Evolutionary conservation across 1,140 invertebrate species (phyloP).

Genomic region (Adelges cooleyi): DNA sequence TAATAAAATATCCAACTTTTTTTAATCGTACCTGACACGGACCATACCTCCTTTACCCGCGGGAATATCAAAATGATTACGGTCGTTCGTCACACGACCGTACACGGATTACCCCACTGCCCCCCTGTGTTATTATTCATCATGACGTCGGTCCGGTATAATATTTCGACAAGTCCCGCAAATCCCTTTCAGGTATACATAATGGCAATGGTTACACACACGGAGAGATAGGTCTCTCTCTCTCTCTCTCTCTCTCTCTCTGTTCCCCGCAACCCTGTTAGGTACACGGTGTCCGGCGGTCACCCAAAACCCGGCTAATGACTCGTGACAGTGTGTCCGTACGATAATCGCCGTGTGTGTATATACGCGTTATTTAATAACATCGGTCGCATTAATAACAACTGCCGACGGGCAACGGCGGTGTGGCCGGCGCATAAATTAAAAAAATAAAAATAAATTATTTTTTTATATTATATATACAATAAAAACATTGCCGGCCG

Average conservation of each 20-base stretch:
- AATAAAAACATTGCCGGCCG: no score
- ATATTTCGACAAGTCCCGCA: slow-evolving; percentile 26
- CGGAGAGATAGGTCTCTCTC: neutral
- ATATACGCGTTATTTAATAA: no score
- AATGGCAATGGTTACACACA: neutral
- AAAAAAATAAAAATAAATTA: no score
- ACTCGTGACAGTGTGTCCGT: slow-evolving; percentile 16
- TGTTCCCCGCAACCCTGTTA: neutral
- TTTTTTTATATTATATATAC: no score
- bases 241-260: no score
- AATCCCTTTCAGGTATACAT: slow-evolving; percentile 21
- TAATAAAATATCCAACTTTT: no score
- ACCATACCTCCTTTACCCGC: neutral
- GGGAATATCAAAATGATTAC: slow-evolving; percentile 11
- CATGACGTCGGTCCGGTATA: neutral
- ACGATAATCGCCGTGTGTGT: neutral
- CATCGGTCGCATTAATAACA: no score
- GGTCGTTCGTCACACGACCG: neutral
- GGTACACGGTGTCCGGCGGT: neutral
- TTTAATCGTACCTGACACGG: neutral
- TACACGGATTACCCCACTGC: neutral
- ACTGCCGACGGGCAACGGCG: no score
- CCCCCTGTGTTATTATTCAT: neutral
- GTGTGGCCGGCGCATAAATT: no score
- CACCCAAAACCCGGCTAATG: slow-evolving; percentile 25